Evolutionary conservation across 2,113 vertebrate species (phyloP), one percentile per base, ranked within the genome.

Genomic region (Pseudorectes ferrugineus): DNA sequence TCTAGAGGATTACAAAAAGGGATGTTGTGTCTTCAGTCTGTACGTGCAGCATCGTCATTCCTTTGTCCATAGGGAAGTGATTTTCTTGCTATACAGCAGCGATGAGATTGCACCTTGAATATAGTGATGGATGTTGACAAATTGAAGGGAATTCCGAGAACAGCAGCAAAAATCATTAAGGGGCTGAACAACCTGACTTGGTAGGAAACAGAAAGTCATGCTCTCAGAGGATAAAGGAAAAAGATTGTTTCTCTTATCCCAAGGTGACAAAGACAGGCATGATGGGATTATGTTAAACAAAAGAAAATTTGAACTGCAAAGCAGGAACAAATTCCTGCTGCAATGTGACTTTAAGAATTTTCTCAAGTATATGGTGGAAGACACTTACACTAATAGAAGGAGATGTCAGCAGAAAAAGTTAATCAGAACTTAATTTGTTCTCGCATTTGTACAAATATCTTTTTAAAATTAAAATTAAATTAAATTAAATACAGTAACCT

Each of bases 161-260:
- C 88, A 94, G 86, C 92, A 95, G 92, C 84, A 84, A 93, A 97
- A 95, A 95, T 93, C 91, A 79, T 96, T 96, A 93, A 49, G 61
- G 59, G 86, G 35, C n/a, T 88, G 70, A 92, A 48, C 63, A 76
- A 59, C 58, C 71, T 74, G 75, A 82, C 61, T 68, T 88, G 49
- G 72, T 90, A 92, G 78, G 85, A 87, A 85, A 65, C 81, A 85
- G 61, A 88, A 93, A 90, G 71, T 85, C 61, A 61, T 70, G 17
- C 42, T 68, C 66, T 68, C 26, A 28, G 81, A 89, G 66, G 54
- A 80, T 85, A 76, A 84, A 65, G 40, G 14, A 36, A 61, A 80
- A 85, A 85, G 62, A 91, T 86, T 88, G 51, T 74, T 91, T 93
- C 48, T 84, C 45, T 62, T 83, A 61, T 91, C 63, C 81, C 74